Evolutionary conservation across 1,140 invertebrate genomes (phyloP).

Genomic region (Subanguina moxae): DNA sequence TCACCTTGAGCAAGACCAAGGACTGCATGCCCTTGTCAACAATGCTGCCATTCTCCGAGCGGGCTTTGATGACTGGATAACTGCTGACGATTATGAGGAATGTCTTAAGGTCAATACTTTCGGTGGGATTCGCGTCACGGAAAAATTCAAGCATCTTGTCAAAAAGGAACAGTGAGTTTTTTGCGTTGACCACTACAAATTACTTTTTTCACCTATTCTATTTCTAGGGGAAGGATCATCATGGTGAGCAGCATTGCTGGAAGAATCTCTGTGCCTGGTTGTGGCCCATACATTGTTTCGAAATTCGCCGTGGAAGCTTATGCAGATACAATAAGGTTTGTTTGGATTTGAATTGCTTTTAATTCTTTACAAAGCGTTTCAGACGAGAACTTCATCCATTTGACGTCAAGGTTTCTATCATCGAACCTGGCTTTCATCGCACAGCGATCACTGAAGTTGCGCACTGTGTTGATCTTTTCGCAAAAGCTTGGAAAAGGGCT

Average conservation of each 20-base stretch:
- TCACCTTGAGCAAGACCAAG: constrained; percentile 57
- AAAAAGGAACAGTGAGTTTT: constrained; percentile 1
- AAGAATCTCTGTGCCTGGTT: constrained; percentile 29
- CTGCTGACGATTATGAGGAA: constrained; percentile 34
- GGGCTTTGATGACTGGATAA: constrained; percentile 49
- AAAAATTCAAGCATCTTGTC: background rate
- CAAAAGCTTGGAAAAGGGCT: constrained; percentile 41
- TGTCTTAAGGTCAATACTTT: constrained; percentile 39
- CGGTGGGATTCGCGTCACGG: constrained; percentile 34
- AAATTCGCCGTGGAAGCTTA: constrained; percentile 53
- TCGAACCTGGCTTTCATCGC: constrained; percentile 44
- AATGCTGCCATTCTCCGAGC: constrained; percentile 64
- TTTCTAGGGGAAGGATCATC: constrained; percentile 45
- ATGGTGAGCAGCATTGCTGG: constrained; percentile 48
- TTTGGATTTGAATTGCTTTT: background rate
- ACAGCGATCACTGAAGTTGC: constrained; percentile 41
- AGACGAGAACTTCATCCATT: constrained; percentile 46
- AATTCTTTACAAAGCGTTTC: background rate
- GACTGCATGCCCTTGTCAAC: constrained; percentile 72
- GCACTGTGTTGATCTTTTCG: constrained; percentile 38
- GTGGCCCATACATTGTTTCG: constrained; percentile 40
- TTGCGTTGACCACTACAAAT: too few relatives aligned
- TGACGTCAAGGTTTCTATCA: constrained; percentile 41
- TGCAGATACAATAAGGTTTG: constrained; percentile 45
- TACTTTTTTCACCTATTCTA: too few relatives aligned